phyloP scores from a whole-genome alignment of 2,113 vertebrate species.

The Rhinolophus sinicus region DNA sequence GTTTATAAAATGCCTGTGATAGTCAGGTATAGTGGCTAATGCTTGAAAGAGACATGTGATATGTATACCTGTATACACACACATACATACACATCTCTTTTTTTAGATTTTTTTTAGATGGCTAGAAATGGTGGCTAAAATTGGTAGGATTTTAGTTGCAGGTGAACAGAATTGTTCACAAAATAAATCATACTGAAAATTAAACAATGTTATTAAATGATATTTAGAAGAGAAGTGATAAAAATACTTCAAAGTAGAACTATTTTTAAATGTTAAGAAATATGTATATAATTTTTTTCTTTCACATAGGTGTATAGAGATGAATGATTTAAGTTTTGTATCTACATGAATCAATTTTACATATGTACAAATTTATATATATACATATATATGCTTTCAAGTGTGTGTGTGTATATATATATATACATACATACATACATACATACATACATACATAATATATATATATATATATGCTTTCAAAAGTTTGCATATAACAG shows the following conservation, averaged over 20 bases:
- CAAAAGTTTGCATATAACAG: background rate
- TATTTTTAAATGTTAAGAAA: background rate
- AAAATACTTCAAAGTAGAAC: background rate
- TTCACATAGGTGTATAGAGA: background rate
- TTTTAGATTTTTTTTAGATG: background rate
- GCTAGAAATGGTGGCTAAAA: constrained; percentile 30
- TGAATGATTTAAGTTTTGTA: constrained; percentile 13
- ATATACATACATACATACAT: background rate
- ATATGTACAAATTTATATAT: background rate
- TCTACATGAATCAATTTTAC: background rate
- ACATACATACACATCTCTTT: background rate
- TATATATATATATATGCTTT: background rate
- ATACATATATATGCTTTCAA: background rate
- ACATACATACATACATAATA: background rate
- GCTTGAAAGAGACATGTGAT: background rate
- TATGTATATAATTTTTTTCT: background rate
- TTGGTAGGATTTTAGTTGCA: constrained; percentile 13
- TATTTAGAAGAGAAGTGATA: constrained; percentile 36
- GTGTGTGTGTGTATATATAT: too few relatives aligned
- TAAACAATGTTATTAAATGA: constrained; percentile 19
- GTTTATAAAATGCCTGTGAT: background rate
- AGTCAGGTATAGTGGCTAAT: background rate
- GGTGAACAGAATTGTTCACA: background rate
- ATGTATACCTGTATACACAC: background rate
- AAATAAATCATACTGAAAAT: constrained; percentile 38